These are phyloP conservation scores for Eupithecia centaureata DNA, from an alignment of 2,888 invertebrate species.

Conservation along the genomic window DNA sequence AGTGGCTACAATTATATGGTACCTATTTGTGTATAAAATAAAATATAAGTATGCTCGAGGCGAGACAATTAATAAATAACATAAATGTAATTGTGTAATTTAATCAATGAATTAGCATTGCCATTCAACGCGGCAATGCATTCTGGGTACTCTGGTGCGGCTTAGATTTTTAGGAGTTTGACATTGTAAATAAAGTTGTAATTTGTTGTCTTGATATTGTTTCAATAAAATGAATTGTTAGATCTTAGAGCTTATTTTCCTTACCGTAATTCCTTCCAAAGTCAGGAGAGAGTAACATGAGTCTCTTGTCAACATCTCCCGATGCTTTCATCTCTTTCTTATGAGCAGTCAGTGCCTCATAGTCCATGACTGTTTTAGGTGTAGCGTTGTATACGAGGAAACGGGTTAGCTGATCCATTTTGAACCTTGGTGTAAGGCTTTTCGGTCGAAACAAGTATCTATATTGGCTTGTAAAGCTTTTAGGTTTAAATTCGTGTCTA, in stretches of 20 bases:
- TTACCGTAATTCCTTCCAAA: slow-evolving; percentile 68
- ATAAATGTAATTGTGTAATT: too few relatives aligned
- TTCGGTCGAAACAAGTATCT: neutral
- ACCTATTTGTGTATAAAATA: too few relatives aligned
- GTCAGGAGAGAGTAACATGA: slow-evolving; percentile 70
- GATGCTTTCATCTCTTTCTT: slow-evolving; percentile 55
- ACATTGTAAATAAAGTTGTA: too few relatives aligned
- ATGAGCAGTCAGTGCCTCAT: slow-evolving; percentile 63
- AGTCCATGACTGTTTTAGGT: slow-evolving; percentile 69
- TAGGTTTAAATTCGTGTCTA: neutral
- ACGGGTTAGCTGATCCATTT: slow-evolving; percentile 73
- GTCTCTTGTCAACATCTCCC: slow-evolving; percentile 63
- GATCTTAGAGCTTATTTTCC: slow-evolving; percentile 21
- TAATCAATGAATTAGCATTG: too few relatives aligned
- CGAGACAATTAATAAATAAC: too few relatives aligned
- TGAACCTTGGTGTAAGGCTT: slow-evolving; percentile 6
- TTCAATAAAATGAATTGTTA: too few relatives aligned
- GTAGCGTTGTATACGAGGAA: slow-evolving; percentile 74
- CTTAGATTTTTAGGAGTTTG: too few relatives aligned
- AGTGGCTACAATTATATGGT: too few relatives aligned
- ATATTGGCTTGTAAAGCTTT: neutral
- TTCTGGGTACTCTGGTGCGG: too few relatives aligned
- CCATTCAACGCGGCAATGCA: too few relatives aligned
- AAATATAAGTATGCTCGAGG: too few relatives aligned
- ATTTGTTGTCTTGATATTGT: too few relatives aligned